A percentile compares a stretch with the other conserved stretches of the same genome.
Evolutionary conservation across 2,113 vertebrate species (phyloP).

Genomic region (Tichodroma muraria): DNA sequence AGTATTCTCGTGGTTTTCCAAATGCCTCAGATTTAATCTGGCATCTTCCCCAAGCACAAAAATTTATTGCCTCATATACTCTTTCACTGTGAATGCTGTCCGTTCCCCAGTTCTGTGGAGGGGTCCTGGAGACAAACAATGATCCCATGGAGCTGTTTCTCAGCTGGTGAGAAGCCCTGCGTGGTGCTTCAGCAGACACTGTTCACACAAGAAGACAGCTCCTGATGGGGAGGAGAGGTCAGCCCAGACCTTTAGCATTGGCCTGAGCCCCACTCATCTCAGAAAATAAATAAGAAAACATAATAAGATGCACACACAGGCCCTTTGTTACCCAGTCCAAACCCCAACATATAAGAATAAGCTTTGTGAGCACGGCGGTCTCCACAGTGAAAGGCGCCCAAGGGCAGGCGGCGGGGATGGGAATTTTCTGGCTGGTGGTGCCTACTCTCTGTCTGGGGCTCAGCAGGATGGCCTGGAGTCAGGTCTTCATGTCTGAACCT

Average conservation of each 20-base stretch:
- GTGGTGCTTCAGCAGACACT: background rate
- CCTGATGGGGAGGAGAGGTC: background rate
- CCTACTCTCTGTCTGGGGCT: background rate
- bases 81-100: background rate
- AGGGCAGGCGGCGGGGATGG: rapidly evolving
- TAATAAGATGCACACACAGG: conserved; percentile 9
- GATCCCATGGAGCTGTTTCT: background rate
- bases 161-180: conserved; percentile 4
- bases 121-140: background rate
- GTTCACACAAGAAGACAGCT: background rate
- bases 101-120: background rate
- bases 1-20: conserved; percentile 49
- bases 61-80: background rate
- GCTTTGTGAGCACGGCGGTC: background rate
- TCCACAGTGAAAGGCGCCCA: background rate
- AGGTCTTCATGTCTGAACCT: background rate
- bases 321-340: conserved; percentile 3
- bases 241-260: background rate
- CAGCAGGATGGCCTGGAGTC: background rate
- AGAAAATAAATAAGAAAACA: background rate
- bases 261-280: background rate
- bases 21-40: conserved; percentile 34
- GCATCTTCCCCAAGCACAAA: background rate
- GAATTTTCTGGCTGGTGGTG: background rate
- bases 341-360: conserved; percentile 7